Percentiles rank a stretch among this genome's conserved stretches.
These are phyloP conservation scores for Hozukius guyotensis DNA, from an alignment of 2,797 vertebrate species.

Conservation along the genomic window DNA sequence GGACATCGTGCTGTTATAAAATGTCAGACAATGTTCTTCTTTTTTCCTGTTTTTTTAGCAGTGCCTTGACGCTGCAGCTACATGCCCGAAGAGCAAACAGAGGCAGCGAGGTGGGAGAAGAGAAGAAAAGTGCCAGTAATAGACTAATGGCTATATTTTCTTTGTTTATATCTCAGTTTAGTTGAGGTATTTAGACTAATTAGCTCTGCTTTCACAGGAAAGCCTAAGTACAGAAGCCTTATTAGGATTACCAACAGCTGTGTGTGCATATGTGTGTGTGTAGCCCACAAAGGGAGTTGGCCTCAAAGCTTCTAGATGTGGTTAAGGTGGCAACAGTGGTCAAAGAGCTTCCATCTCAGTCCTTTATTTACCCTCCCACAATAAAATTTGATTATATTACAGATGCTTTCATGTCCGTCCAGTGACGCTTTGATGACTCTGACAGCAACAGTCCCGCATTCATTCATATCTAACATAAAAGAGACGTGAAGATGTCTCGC, in stretches of 20 bases:
- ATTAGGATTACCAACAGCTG: conserved; percentile 58
- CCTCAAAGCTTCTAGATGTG: conserved; percentile 64
- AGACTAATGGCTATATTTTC: conserved; percentile 25
- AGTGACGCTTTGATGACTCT: conserved; percentile 11
- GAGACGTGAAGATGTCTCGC: neutral
- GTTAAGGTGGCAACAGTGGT: conserved; percentile 64
- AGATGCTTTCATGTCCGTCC: conserved; percentile 26
- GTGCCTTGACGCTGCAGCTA: conserved; percentile 19
- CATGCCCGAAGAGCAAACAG: conserved; percentile 29
- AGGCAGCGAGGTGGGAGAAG: neutral
- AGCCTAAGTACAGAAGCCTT: conserved; percentile 47
- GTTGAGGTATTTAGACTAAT: conserved; percentile 54
- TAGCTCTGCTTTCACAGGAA: conserved; percentile 55
- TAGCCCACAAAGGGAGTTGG: conserved; percentile 39
- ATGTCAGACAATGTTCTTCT: conserved; percentile 53
- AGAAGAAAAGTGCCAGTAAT: conserved; percentile 3
- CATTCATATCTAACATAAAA: conserved; percentile 2
- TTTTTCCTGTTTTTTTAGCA: conserved; percentile 24
- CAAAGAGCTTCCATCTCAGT: conserved; percentile 46
- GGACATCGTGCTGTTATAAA: conserved; percentile 37
- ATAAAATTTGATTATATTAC: conserved; percentile 47
- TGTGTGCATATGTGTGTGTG: conserved; percentile 14
- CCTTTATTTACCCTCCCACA: conserved; percentile 44
- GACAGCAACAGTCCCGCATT: neutral
- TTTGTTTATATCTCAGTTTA: conserved; percentile 37